A percentile compares a stretch with the other conserved stretches of the same genome.
Conservation (phyloP, 2,113 vertebrate genomes). For the human (Homo sapiens) region DNA sequence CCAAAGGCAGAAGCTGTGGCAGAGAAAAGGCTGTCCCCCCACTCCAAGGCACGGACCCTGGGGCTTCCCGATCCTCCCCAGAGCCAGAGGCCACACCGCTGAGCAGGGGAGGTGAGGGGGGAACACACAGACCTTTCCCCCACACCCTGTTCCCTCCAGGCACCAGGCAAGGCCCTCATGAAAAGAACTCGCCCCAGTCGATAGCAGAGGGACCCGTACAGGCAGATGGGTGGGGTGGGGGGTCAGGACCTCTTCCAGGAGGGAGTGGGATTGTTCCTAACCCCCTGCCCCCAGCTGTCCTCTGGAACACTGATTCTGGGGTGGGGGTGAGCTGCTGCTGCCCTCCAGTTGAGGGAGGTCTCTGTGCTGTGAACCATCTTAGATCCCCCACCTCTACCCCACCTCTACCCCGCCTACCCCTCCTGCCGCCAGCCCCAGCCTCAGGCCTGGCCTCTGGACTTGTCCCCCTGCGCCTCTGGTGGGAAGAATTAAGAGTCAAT, state of each 20-base stretch:
- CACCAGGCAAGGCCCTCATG: neutral
- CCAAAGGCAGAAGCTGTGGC: neutral
- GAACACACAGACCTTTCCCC: neutral
- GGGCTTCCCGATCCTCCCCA: neutral
- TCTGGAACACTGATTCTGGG: neutral
- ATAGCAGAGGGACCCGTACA: neutral
- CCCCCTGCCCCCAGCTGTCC: no score
- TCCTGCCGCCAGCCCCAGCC: neutral
- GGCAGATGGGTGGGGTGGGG: no score
- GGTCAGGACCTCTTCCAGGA: neutral
- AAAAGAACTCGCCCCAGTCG: neutral
- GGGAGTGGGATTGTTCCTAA: no score
- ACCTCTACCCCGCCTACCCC: neutral
- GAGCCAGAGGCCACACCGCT: neutral
- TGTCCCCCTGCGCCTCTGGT: fast-evolving
- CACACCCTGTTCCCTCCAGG: neutral
- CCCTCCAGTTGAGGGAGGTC: neutral
- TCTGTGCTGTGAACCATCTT: neutral
- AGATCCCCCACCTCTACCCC: fast-evolving
- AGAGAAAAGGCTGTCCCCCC: neutral
- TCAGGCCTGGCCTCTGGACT: neutral
- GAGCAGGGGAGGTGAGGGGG: neutral
- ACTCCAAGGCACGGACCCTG: neutral
- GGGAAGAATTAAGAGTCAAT: slow-evolving; percentile 65
- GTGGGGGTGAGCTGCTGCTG: neutral